Percentiles rank a stretch among this genome's conserved stretches.
These are phyloP conservation scores for Gastrophryne carolinensis DNA, from an alignment of 2,797 vertebrate species.

Conservation along the genomic window DNA sequence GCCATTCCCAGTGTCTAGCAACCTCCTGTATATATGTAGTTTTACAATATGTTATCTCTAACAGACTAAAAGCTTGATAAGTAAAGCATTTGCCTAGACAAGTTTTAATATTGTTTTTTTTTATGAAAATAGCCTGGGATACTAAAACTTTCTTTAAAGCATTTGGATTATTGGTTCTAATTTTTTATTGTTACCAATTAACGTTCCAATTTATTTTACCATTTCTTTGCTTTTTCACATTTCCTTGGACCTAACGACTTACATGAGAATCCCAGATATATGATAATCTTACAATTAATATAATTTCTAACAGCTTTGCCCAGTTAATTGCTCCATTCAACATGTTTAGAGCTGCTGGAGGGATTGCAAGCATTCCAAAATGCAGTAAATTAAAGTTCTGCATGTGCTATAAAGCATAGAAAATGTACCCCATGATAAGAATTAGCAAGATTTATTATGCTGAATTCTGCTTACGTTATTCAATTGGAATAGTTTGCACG, in stretches of 20 bases:
- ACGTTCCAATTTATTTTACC: not conserved
- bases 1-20: too few relatives aligned
- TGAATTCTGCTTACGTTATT: conserved; percentile 73
- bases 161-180: not conserved
- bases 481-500: conserved; percentile 73
- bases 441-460: conserved; percentile 75
- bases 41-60: too few relatives aligned
- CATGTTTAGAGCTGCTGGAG: conserved; percentile 70
- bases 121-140: not conserved
- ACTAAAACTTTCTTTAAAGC: not conserved
- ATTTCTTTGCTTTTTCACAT: conserved; percentile 52
- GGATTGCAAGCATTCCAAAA: conserved; percentile 73
- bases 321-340: conserved; percentile 71
- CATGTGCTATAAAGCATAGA: conserved; percentile 75
- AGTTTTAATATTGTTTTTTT: not conserved
- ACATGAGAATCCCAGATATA: conserved; percentile 75
- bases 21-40: too few relatives aligned
- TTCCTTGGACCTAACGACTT: conserved; percentile 71
- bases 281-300: conserved; percentile 73
- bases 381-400: conserved; percentile 76
- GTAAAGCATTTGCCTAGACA: not conserved
- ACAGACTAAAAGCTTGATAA: too few relatives aligned
- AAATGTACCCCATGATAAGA: conserved; percentile 74
- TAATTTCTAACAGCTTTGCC: conserved; percentile 69
- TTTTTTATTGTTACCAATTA: not conserved